Percentiles rank a stretch among this genome's conserved stretches.
These are phyloP conservation scores for Crocidura indochinensis DNA, from an alignment of 2,797 vertebrate species.

Conservation along the genomic window DNA sequence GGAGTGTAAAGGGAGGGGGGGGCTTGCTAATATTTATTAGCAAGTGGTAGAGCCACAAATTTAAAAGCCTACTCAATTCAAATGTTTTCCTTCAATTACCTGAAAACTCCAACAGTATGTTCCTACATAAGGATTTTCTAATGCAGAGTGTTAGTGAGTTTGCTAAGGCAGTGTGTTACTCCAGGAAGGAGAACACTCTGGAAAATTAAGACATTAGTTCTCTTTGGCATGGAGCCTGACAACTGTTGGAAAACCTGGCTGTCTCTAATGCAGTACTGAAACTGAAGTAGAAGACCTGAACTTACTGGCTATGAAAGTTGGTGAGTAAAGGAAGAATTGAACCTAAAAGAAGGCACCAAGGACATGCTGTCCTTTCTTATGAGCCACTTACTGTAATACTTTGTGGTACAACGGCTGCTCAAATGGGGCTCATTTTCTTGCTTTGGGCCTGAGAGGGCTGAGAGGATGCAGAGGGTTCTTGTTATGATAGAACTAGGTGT, in stretches of 20 bases:
- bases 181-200: background rate
- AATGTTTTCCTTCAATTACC: background rate
- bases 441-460: background rate
- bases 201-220: background rate
- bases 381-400: background rate
- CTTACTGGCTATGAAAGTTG: no score
- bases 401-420: background rate
- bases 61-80: background rate
- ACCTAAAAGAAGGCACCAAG: no score
- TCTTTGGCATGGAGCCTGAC: background rate
- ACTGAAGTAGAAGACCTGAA: background rate
- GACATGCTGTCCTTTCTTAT: background rate
- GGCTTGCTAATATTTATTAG: background rate
- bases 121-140: background rate
- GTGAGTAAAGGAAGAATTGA: no score
- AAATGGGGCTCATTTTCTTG: background rate
- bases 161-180: background rate
- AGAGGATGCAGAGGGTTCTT: background rate
- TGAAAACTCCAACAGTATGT: background rate
- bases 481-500: background rate
- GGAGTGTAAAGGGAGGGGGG: background rate
- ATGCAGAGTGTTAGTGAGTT: background rate
- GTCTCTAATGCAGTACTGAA: fast-evolving
- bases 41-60: background rate
- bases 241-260: no score